Evolutionary conservation across 2,797 vertebrate genomes (phyloP).

Genomic region (Anguilla pacifica): DNA sequence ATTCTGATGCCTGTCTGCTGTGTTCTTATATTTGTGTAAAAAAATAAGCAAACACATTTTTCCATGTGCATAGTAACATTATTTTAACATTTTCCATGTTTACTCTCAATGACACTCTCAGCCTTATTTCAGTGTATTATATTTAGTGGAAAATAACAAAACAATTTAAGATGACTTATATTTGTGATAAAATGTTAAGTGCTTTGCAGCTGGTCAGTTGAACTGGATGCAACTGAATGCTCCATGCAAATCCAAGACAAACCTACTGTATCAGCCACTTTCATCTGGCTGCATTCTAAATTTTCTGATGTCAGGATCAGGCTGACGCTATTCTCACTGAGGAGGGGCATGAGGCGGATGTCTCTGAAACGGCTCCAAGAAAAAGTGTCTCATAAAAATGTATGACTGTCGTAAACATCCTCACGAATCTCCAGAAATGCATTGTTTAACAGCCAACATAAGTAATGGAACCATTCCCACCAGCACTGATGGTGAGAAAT

Average conservation of each 20-base stretch:
- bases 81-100: too few species aligned
- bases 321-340: background rate
- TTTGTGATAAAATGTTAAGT: too few species aligned
- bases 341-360: background rate
- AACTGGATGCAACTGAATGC: too few species aligned
- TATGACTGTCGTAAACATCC: background rate
- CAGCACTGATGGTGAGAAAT: background rate
- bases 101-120: too few species aligned
- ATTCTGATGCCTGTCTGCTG: too few species aligned
- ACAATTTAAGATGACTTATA: too few species aligned
- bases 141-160: too few species aligned
- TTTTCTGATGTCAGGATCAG: background rate
- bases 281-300: background rate
- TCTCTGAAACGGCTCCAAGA: background rate
- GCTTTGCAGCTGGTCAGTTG: too few species aligned
- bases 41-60: too few species aligned
- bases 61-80: too few species aligned
- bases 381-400: background rate
- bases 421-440: background rate
- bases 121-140: too few species aligned
- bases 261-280: background rate
- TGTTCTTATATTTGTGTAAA: too few species aligned
- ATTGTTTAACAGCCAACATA: conserved; percentile 1
- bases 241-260: background rate
- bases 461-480: conserved; percentile 2